Conservation (phyloP, 2,797 vertebrate species). For the Gobio occitaniae region DNA sequence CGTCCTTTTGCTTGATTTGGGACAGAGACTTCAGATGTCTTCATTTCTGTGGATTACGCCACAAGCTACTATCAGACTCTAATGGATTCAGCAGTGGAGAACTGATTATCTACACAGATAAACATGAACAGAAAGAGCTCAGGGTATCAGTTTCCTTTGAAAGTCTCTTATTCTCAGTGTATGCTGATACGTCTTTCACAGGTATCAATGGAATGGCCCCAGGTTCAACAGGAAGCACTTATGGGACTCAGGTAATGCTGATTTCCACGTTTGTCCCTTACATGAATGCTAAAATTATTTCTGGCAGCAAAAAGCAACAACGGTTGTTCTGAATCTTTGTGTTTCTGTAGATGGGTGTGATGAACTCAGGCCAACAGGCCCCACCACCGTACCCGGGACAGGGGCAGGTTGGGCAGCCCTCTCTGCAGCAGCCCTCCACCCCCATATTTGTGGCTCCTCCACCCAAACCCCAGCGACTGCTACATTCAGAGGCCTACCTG, state of each 20-base stretch:
- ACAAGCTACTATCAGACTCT: not conserved
- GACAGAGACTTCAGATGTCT: not conserved
- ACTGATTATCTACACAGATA: not conserved
- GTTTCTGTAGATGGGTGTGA: slow-evolving; percentile 81
- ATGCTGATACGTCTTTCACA: slow-evolving; percentile 62
- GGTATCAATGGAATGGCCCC: slow-evolving; percentile 87
- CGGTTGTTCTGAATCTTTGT: slow-evolving; percentile 4
- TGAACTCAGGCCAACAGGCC: slow-evolving; percentile 87
- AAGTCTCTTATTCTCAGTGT: slow-evolving; percentile 14
- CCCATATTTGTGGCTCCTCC: slow-evolving; percentile 97
- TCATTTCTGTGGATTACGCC: not conserved
- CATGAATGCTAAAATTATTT: not conserved
- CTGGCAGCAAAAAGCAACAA: not conserved
- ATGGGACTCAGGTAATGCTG: slow-evolving; percentile 89
- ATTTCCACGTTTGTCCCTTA: not conserved
- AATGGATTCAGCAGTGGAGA: not conserved
- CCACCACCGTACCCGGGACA: slow-evolving; percentile 92
- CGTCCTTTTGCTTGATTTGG: not conserved
- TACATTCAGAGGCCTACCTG: slow-evolving; percentile 97
- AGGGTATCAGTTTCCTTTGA: not conserved
- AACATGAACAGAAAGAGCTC: not conserved
- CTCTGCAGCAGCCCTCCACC: slow-evolving; percentile 93
- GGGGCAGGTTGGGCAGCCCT: slow-evolving; percentile 83
- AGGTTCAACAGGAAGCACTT: slow-evolving; percentile 81
- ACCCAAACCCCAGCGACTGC: slow-evolving; percentile 93